Conservation (phyloP, 2,797 vertebrate genomes). For the Florisuga fusca region DNA sequence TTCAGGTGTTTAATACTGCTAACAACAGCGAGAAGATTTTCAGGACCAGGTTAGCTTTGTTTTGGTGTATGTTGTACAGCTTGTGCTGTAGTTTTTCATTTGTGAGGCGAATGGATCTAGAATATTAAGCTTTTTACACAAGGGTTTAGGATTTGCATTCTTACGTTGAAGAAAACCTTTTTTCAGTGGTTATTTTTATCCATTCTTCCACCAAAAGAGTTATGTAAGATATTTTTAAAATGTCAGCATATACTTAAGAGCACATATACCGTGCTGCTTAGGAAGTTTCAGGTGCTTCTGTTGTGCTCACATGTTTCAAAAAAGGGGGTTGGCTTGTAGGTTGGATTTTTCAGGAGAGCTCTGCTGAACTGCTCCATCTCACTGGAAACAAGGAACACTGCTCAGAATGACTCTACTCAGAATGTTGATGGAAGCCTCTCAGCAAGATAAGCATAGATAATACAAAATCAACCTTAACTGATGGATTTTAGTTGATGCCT, state of each 20-base stretch:
- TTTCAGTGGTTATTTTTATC: background rate
- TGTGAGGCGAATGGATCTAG: background rate
- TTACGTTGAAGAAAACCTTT: background rate
- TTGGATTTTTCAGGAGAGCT: background rate
- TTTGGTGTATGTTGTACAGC: fast-evolving
- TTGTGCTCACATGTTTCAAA: fast-evolving
- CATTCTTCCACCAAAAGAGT: background rate
- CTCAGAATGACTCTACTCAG: background rate
- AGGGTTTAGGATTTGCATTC: background rate
- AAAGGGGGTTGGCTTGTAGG: fast-evolving
- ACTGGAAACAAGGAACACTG: background rate
- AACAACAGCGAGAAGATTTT: background rate
- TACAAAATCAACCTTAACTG: background rate
- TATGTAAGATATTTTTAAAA: background rate
- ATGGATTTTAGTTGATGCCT: background rate
- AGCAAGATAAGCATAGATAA: background rate
- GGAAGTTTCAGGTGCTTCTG: background rate
- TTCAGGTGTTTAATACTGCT: background rate
- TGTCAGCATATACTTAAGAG: background rate
- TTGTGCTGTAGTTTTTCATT: background rate
- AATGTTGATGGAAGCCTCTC: background rate
- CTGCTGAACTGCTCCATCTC: background rate
- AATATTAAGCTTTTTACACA: background rate
- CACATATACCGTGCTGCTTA: fast-evolving
- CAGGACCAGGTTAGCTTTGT: background rate